These are phyloP conservation scores for Megalops cyprinoides DNA, from an alignment of 2,797 vertebrate genomes.

Conservation along the genomic window DNA sequence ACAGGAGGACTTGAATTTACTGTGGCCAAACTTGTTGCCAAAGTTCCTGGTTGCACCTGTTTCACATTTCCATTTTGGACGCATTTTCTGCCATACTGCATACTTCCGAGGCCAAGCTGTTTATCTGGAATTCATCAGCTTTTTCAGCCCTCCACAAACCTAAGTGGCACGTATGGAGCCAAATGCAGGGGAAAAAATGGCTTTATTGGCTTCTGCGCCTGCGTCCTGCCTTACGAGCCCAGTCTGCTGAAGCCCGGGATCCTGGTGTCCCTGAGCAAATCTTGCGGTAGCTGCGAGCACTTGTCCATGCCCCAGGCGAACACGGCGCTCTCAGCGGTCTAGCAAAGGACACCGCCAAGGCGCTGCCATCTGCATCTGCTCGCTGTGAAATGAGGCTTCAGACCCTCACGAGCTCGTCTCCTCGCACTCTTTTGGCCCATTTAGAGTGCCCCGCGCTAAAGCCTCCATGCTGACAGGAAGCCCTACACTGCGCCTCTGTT, in stretches of 20 bases:
- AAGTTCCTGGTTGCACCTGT: conserved; percentile 40
- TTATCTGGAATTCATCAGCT: conserved; percentile 1
- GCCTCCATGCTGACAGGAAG: not conserved
- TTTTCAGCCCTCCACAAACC: not conserved
- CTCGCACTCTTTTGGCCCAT: not conserved
- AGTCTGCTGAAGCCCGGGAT: not conserved
- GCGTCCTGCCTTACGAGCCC: not conserved
- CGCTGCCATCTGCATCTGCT: not conserved
- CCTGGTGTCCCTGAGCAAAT: not conserved
- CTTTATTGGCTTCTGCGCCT: not conserved
- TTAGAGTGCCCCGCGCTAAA: not conserved
- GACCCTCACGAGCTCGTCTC: not conserved
- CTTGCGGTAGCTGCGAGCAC: not conserved
- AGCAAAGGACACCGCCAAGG: not conserved
- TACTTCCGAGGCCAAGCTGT: conserved; percentile 3
- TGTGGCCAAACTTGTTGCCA: conserved; percentile 34
- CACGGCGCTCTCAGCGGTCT: not conserved
- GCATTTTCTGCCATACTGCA: conserved; percentile 8
- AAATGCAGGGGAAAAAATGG: not conserved
- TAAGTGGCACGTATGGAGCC: not conserved
- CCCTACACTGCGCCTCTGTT: not conserved
- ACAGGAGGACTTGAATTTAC: conserved; percentile 28
- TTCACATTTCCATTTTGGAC: conserved; percentile 37
- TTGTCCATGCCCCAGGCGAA: not conserved
- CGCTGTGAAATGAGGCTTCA: not conserved